Base-by-base conservation (phyloP, 2,113 vertebrate species). In the Heterotilapia buettikoferi region DNA sequence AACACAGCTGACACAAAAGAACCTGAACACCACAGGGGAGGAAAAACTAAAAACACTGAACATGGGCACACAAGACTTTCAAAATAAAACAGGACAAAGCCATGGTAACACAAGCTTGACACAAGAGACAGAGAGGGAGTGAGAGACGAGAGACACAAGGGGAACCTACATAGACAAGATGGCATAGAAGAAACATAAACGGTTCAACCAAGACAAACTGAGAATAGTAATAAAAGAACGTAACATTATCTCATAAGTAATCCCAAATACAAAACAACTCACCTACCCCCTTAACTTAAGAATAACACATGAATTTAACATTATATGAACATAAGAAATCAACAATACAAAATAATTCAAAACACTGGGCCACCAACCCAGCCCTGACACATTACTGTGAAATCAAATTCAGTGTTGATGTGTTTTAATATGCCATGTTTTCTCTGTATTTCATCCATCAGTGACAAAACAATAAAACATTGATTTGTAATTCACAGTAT, bases 171-270 rank as follows among this genome's bases (percentile, higher is more conserved):
- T 10, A 61, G 26, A 61, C 1, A 1, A 18, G 57, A 26, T 29
- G 57, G 26, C 57, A 61, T 31, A 18, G 26, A 31, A 61, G 26
- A 61, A 61, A 18, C 26, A 59, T 59, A 29, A 57, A 29, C 13
- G 26, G 26, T 6, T 61, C 26, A 31, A 61, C 57, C 14, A 2
- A 29, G 56, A 59, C 56, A 31, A 59, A 59, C 7, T 26, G 14
- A 26, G 6, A 59, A 59, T 31, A 29, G 26, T 8, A 56, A 57
- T 26, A 13, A 13, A 14, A 59, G 0, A 59, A 61, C 0, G 3
- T 31, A 31, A 18, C 3, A 61, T 31, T 61, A 31, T 31, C 8
- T 61, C 56, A 29, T 59, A 59, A 59, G 13, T 31, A 29, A 59
- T 59, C 26, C 1, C 2, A 2, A 31, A 31, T 18, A 18, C 26